Base-by-base conservation (phyloP, 2,888 invertebrate genomes). In the Nematopogon swammerdamellus region DNA sequence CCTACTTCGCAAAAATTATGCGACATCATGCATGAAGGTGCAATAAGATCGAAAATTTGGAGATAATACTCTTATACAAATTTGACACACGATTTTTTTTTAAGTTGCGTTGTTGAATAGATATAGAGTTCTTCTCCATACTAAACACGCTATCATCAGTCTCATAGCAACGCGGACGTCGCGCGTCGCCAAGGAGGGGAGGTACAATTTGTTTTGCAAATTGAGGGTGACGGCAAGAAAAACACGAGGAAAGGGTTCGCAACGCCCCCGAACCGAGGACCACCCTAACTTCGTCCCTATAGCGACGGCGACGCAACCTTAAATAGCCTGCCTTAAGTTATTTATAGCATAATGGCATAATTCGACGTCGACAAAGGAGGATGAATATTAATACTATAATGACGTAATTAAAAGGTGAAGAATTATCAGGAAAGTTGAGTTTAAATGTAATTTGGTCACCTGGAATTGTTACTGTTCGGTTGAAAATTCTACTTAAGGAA, bases 121-220 rank as follows among this genome's bases (percentile, higher is more conserved):
- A 25, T 6, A 6, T 25, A 25, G 25, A 25, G 25, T 25, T 25
- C 25, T 8, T 6, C 25, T 36, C 36, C 36, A 36, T 36, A 36
- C 36, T 14, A 36, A 14, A 6, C 3, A 4, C 36, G 3, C 11
- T 48, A 18, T 42, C 36, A n/a, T n/a, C n/a, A n/a, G 19, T 47
- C 45, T 19, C 18, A 46, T 29, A 46, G 50, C 46, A 46, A 44
- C 50, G 19, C 46, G 25, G 11, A 43, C 25, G 10, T 43, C 47
- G 46, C 49, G 42, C 25, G 10, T 43, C 47, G 46, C 49, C 58
- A 55, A 69, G 72, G 42, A 42, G 16, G 47, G 46, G 16, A 19
- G 1, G 19, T 19, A 17, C 73, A 75, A 76, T 74, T 76, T 75
- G 74, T 72, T 73, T 73, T 71, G 72, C 72, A 72, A 75, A 75